phyloP scores from a whole-genome alignment of 2,888 invertebrate genomes.

The Gerosis bhagava region DNA sequence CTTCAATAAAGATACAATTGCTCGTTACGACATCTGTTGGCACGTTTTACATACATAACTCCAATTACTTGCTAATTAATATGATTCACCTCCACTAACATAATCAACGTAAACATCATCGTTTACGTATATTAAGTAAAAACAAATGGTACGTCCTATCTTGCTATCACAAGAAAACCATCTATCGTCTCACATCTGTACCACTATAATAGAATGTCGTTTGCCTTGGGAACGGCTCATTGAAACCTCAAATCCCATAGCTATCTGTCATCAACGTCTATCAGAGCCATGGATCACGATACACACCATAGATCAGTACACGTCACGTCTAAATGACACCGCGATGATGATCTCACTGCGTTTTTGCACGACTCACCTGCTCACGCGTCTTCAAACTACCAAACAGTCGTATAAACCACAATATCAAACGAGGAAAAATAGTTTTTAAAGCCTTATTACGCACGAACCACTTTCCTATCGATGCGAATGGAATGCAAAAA shows the following conservation, averaged over 20 bases:
- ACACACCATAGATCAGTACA: constrained; percentile 38
- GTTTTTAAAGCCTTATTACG: constrained; percentile 4
- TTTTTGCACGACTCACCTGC: constrained; percentile 71
- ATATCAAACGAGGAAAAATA: constrained; percentile 7
- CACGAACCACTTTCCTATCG: constrained; percentile 9
- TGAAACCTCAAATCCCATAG: constrained; percentile 26
- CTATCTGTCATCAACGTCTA: constrained; percentile 43
- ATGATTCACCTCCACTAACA: too few species aligned
- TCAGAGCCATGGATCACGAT: constrained; percentile 40
- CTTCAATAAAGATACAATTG: too few species aligned
- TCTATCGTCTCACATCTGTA: constrained; percentile 9
- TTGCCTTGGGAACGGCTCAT: constrained; percentile 29
- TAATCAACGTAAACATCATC: too few species aligned
- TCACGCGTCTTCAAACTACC: constrained; percentile 26
- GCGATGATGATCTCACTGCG: constrained; percentile 70
- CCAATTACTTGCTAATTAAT: too few species aligned
- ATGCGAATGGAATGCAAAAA: constrained; percentile 5
- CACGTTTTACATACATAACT: too few species aligned
- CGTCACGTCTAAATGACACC: constrained; percentile 60
- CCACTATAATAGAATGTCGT: constrained; percentile 23
- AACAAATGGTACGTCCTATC: constrained; percentile 4
- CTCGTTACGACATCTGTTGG: too few species aligned
- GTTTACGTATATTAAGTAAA: too few species aligned
- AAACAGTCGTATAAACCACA: constrained; percentile 28
- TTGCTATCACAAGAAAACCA: constrained; percentile 1